A percentile compares a stretch with the other conserved stretches of the same genome.
Conservation (phyloP, 2,113 vertebrate species). For the Pangasianodon gigas region DNA sequence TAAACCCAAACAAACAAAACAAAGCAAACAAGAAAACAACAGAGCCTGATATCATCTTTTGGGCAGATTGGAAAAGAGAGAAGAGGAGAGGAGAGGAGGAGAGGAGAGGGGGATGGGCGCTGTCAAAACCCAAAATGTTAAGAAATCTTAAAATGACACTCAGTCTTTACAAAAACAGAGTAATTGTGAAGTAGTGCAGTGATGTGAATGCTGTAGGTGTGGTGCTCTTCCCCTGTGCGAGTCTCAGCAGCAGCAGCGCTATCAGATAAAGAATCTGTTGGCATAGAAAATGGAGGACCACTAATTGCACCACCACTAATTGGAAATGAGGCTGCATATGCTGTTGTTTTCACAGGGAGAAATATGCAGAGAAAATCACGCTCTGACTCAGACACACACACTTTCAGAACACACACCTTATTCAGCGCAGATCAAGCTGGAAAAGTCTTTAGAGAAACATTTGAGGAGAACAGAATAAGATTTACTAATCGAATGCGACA, state of each 20-base stretch:
- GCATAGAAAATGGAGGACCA: conserved; percentile 80
- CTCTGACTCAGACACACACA: conserved; percentile 36
- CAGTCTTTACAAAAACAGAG: neutral
- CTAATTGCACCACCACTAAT: conserved; percentile 77
- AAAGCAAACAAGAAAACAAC: neutral
- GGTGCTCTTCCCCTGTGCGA: conserved; percentile 60
- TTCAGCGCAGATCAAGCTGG: neutral
- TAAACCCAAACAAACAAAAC: neutral
- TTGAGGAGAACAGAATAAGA: neutral
- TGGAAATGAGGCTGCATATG: conserved; percentile 66
- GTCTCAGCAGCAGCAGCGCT: conserved; percentile 72
- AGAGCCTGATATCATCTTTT: neutral
- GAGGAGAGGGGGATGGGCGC: conserved; percentile 33
- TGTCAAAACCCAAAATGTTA: conserved; percentile 40
- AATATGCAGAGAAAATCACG: conserved; percentile 28
- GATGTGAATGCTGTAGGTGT: neutral
- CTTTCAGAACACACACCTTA: conserved; percentile 40
- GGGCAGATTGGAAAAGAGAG: neutral
- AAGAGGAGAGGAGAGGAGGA: neutral
- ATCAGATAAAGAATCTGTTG: conserved; percentile 68
- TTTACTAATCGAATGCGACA: conserved; percentile 42
- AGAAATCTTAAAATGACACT: conserved; percentile 11
- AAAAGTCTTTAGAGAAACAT: neutral
- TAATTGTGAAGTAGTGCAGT: neutral
- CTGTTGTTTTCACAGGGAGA: conserved; percentile 43